These are phyloP conservation scores for Tragelaphus imberbis DNA, from an alignment of 2,113 vertebrate species.

Conservation along the genomic window DNA sequence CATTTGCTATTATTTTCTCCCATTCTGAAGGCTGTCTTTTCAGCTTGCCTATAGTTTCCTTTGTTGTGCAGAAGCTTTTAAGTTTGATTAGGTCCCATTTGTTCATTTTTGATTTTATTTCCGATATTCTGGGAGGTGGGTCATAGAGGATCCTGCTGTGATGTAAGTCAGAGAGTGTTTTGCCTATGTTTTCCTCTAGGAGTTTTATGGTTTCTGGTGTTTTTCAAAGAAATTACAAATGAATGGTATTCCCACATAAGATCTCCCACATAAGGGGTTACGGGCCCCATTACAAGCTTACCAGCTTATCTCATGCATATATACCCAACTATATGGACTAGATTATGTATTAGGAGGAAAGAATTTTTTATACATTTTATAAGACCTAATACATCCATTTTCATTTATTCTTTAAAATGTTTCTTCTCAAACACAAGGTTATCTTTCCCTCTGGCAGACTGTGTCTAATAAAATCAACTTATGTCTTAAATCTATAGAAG, in stretches of 20 bases:
- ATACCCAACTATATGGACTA: background rate
- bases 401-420: background rate
- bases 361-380: background rate
- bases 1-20: too few relatives aligned
- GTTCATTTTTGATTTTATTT: too few relatives aligned
- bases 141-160: too few relatives aligned
- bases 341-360: background rate
- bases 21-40: too few relatives aligned
- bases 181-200: too few relatives aligned
- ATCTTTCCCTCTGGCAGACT: background rate
- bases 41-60: too few relatives aligned
- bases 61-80: too few relatives aligned
- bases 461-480: constrained; percentile 14
- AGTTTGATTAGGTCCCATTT: too few relatives aligned
- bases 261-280: background rate
- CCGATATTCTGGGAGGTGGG: too few relatives aligned
- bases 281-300: background rate
- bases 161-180: too few relatives aligned
- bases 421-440: background rate
- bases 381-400: background rate
- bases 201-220: too few relatives aligned
- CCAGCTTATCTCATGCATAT: background rate
- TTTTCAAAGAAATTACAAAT: constrained; percentile 11
- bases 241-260: background rate
- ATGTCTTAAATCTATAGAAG: background rate